phyloP scores from a whole-genome alignment of 2,888 invertebrate species.

The Dendrolimus houi region DNA sequence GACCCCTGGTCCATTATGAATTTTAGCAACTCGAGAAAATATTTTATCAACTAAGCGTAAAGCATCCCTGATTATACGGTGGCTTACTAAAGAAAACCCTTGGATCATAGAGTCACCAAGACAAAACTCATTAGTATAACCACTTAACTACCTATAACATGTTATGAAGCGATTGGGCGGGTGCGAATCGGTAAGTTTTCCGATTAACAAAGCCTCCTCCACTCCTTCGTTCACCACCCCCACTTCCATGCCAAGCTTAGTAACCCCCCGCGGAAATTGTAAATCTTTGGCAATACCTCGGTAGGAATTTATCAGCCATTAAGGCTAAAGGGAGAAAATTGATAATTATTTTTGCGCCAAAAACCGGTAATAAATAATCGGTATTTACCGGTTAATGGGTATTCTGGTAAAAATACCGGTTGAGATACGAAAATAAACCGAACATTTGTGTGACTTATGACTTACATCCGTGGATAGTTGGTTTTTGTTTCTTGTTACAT shows the following conservation, averaged over 20 bases:
- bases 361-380: conserved; percentile 14
- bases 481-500: not conserved
- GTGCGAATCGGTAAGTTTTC: conserved; percentile 29
- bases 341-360: conserved; percentile 32
- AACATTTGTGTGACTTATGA: not conserved
- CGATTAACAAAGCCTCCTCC: conserved; percentile 23
- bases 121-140: too few relatives aligned
- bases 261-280: conserved; percentile 35
- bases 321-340: conserved; percentile 34
- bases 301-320: conserved; percentile 37
- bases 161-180: conserved; percentile 18
- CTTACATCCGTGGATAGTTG: not conserved
- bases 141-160: not conserved
- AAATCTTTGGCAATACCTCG: conserved; percentile 33
- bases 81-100: too few relatives aligned
- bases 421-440: not conserved
- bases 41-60: too few relatives aligned
- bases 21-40: too few relatives aligned
- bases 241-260: not conserved
- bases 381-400: conserved; percentile 7
- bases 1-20: too few relatives aligned
- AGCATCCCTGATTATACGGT: too few relatives aligned
- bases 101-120: too few relatives aligned
- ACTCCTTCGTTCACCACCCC: conserved; percentile 10
- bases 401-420: conserved; percentile 2